Conservation (phyloP, 2,113 vertebrate species). For the Ranitomeya imitator region DNA sequence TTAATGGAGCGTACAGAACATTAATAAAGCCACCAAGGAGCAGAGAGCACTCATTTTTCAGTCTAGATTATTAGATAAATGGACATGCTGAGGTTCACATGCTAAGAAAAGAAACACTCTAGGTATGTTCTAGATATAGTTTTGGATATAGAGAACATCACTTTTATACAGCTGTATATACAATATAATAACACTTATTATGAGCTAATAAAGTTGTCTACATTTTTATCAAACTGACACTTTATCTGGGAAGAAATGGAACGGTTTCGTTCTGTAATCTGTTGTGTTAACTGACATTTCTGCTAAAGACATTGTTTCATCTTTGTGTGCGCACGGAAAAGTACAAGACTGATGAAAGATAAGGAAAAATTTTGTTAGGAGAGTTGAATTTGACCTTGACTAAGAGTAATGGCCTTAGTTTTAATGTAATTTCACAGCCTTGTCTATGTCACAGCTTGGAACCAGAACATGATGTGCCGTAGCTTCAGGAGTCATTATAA, state of each 20-base stretch:
- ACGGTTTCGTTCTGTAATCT: neutral
- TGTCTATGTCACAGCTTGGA: slow-evolving; percentile 37
- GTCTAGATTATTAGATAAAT: no score
- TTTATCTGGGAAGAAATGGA: neutral
- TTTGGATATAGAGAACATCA: neutral
- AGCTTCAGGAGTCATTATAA: slow-evolving; percentile 16
- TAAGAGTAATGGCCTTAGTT: slow-evolving; percentile 12
- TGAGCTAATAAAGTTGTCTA: neutral
- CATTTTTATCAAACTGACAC: neutral
- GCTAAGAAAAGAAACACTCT: no score
- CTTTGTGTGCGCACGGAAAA: neutral
- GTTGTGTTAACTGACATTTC: neutral
- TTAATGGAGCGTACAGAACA: no score
- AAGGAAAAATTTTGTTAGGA: slow-evolving; percentile 31
- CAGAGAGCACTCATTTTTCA: no score
- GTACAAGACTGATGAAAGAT: slow-evolving; percentile 36
- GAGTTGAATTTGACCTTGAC: slow-evolving; percentile 34
- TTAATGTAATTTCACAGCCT: slow-evolving; percentile 39
- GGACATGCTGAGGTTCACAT: no score
- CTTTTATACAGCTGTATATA: neutral
- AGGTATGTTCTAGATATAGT: neutral
- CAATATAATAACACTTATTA: neutral
- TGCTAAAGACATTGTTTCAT: slow-evolving; percentile 19
- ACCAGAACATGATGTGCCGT: slow-evolving; percentile 17
- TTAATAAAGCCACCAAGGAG: no score